Evolutionary conservation across 2,888 invertebrate genomes (phyloP).

Genomic region (Lepidochitona cinerea): DNA sequence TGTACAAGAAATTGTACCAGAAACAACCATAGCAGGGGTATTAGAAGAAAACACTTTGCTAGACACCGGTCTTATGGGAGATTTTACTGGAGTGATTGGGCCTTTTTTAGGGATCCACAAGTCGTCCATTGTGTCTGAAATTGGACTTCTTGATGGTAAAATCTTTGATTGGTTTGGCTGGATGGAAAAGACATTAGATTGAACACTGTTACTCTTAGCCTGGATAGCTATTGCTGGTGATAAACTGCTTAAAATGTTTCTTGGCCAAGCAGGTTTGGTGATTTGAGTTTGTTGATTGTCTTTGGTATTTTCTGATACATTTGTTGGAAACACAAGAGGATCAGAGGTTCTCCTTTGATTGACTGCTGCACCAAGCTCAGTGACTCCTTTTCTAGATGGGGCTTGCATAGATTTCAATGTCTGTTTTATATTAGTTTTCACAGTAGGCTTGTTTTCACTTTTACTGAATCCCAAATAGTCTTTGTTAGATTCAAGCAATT

Average conservation of each 20-base stretch:
- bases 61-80: too few relatives aligned
- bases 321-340: background rate
- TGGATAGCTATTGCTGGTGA: background rate
- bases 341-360: background rate
- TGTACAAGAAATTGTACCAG: background rate
- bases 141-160: background rate
- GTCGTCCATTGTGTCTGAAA: background rate
- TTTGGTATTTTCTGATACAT: background rate
- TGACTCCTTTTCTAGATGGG: background rate
- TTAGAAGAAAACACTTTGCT: background rate
- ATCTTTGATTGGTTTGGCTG: background rate
- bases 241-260: background rate
- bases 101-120: background rate
- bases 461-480: background rate
- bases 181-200: background rate
- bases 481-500: slow-evolving; percentile 58
- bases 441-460: background rate
- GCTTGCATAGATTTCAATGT: background rate
- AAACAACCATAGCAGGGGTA: background rate
- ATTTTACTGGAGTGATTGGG: background rate
- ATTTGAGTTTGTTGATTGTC: background rate
- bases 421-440: background rate
- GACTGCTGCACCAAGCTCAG: background rate
- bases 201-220: background rate
- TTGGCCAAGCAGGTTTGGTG: background rate